Conservation (phyloP, 2,888 invertebrate species). For the Brachypalpus laphriformis region DNA sequence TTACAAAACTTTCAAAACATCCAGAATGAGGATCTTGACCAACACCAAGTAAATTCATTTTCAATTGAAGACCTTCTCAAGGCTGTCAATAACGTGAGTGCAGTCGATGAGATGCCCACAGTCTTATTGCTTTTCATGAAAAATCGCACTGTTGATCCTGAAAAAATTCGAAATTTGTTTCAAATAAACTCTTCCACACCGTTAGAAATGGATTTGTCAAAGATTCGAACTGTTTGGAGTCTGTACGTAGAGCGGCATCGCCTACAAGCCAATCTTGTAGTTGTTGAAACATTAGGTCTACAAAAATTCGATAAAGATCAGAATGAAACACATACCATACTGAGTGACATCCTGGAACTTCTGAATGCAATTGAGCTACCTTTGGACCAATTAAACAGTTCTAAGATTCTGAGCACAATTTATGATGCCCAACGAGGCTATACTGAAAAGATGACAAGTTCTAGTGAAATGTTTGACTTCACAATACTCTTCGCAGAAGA, state of each 20-base stretch:
- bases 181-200: slow-evolving; percentile 75
- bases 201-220: slow-evolving; percentile 76
- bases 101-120: slow-evolving; percentile 74
- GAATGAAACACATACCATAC: slow-evolving; percentile 26
- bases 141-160: slow-evolving; percentile 78
- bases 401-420: slow-evolving; percentile 27
- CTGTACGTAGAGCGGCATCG: slow-evolving; percentile 79
- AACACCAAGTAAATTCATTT: slow-evolving; percentile 75
- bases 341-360: slow-evolving; percentile 39
- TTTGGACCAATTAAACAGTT: background rate
- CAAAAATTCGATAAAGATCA: slow-evolving; percentile 75
- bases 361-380: background rate
- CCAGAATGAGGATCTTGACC: slow-evolving; percentile 74
- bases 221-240: slow-evolving; percentile 78
- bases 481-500: slow-evolving; percentile 42
- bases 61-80: slow-evolving; percentile 78
- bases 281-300: slow-evolving; percentile 76
- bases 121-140: slow-evolving; percentile 77
- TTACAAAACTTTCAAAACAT: slow-evolving; percentile 79
- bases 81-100: slow-evolving; percentile 75
- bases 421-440: slow-evolving; percentile 44
- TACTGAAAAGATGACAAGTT: slow-evolving; percentile 37
- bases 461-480: slow-evolving; percentile 52
- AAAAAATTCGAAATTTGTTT: slow-evolving; percentile 77
- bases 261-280: slow-evolving; percentile 76